These are phyloP conservation scores for Metallyticus violacea DNA, from an alignment of 2,888 invertebrate genomes.

Conservation along the genomic window DNA sequence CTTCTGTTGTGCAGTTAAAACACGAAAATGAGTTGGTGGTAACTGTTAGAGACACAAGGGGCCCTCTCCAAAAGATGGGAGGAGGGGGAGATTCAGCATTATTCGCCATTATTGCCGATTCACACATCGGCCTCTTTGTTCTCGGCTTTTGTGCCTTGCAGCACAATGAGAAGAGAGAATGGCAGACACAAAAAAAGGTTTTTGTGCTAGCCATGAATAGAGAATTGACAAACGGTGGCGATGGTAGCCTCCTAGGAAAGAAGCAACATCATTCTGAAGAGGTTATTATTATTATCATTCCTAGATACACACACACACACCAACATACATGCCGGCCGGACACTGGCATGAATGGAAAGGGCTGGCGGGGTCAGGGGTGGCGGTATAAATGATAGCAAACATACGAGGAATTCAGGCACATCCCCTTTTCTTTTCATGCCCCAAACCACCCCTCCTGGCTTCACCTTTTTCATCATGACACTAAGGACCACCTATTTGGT, in stretches of 20 bases:
- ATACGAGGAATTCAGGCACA: conserved; percentile 8
- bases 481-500: conserved; percentile 29
- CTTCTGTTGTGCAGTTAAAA: conserved; percentile 32
- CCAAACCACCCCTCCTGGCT: conserved; percentile 24
- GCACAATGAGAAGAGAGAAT: not conserved
- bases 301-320: not conserved
- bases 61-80: not conserved
- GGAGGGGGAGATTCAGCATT: conserved; percentile 28
- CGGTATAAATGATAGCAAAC: conserved; percentile 29
- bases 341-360: not conserved
- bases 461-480: conserved; percentile 1
- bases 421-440: conserved; percentile 19
- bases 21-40: conserved; percentile 23
- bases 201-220: conserved; percentile 30
- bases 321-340: conserved; percentile 3
- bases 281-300: conserved; percentile 22
- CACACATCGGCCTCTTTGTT: conserved; percentile 32
- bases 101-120: conserved; percentile 35
- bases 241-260: conserved; percentile 13
- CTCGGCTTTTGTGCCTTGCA: conserved; percentile 17
- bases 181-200: conserved; percentile 28
- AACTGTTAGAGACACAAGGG: not conserved
- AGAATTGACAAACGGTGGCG: conserved; percentile 29
- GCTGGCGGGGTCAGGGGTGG: not conserved
- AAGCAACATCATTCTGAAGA: conserved; percentile 32